Evolutionary conservation across 1,140 invertebrate species (phyloP).

Genomic region (Cotesia glomerata): DNA sequence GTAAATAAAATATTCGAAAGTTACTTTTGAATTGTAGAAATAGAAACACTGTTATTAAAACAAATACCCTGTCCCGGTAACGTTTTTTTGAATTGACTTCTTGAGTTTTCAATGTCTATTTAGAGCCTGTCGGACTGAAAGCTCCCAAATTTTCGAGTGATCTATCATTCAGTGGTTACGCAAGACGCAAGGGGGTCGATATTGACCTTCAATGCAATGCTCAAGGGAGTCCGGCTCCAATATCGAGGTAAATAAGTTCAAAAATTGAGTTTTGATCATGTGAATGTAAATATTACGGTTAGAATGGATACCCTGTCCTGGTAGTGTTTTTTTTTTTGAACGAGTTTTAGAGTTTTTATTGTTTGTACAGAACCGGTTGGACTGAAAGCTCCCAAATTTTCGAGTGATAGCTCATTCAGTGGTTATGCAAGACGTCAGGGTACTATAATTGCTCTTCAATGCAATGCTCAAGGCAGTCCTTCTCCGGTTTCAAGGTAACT

Average conservation of each 20-base stretch:
- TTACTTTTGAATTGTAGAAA: conserved; percentile 32
- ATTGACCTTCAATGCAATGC: conserved; percentile 35
- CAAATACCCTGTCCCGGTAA: conserved; percentile 2
- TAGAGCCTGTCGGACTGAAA: conserved; percentile 67
- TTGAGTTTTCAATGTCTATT: background rate
- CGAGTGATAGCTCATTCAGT: conserved; percentile 49
- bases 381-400: conserved; percentile 63
- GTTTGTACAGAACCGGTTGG: conserved; percentile 63
- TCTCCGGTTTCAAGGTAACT: conserved; percentile 27
- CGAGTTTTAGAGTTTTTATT: background rate
- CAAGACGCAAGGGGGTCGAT: conserved; percentile 29
- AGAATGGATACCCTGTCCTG: background rate
- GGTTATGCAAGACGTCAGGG: conserved; percentile 30
- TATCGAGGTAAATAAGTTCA: conserved; percentile 15
- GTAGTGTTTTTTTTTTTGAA: background rate
- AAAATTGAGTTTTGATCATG: background rate
- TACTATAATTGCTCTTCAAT: conserved; percentile 31
- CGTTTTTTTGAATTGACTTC: conserved; percentile 17
- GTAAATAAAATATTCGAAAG: conserved; percentile 5
- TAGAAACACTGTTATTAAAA: conserved; percentile 41
- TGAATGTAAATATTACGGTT: no score
- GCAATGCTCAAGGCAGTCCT: conserved; percentile 36
- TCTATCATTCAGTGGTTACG: conserved; percentile 39
- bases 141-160: conserved; percentile 61
- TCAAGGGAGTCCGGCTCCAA: conserved; percentile 33